Evolutionary conservation across 2,888 invertebrate genomes (phyloP).

Genomic region (Amphipyra tragopoginis): DNA sequence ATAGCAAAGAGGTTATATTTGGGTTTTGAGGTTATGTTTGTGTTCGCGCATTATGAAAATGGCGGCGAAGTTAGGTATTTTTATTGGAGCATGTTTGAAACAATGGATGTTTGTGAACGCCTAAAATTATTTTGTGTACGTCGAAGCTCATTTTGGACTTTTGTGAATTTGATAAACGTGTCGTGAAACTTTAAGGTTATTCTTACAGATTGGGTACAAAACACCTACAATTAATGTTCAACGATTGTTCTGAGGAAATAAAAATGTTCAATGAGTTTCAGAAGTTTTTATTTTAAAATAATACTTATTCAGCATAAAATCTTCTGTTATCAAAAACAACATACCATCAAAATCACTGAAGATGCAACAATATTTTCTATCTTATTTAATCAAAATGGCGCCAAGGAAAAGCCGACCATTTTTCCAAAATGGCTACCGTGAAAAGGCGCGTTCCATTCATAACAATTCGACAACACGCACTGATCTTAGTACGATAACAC

Average conservation of each 20-base stretch:
- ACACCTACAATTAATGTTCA: conserved; percentile 24
- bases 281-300: not conserved
- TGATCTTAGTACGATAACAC: conserved; percentile 62
- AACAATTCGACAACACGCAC: conserved; percentile 72
- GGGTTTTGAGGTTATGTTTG: conserved; percentile 58
- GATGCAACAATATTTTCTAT: not conserved
- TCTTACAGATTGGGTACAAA: conserved; percentile 30
- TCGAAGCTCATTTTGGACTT: conserved; percentile 54
- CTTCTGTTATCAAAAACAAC: no score
- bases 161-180: conserved; percentile 54
- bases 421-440: conserved; percentile 75
- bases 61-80: conserved; percentile 69
- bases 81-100: conserved; percentile 71
- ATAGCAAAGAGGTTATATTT: conserved; percentile 44
- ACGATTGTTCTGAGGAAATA: conserved; percentile 24
- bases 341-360: not conserved
- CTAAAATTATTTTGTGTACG: conserved; percentile 61
- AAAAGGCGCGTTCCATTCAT: conserved; percentile 71
- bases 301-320: no score
- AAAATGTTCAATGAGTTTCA: not conserved
- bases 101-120: conserved; percentile 68
- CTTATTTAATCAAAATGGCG: conserved; percentile 44
- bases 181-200: conserved; percentile 43
- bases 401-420: conserved; percentile 62
- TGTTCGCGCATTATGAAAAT: conserved; percentile 69